Percentiles rank a stretch among this genome's conserved stretches.
Evolutionary conservation across 2,888 invertebrate species (phyloP).

Genomic region (Drosophila rellima): DNA sequence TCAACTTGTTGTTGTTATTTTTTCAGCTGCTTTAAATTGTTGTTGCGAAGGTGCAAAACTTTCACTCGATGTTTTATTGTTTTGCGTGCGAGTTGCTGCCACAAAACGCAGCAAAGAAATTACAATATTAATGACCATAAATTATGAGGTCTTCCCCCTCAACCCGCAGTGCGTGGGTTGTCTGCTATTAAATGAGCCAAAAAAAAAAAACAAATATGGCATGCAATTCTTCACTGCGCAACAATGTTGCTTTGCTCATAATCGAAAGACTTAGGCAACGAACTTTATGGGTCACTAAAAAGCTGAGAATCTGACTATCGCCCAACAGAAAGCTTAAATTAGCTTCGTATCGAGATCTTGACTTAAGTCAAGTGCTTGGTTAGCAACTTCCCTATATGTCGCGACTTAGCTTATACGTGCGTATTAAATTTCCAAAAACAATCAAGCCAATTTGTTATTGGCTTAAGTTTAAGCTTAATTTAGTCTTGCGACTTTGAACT

Average conservation of each 20-base stretch:
- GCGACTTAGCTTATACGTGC: neutral
- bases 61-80: constrained; percentile 78
- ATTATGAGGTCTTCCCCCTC: constrained; percentile 57
- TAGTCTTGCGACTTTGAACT: neutral
- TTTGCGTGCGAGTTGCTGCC: constrained; percentile 65
- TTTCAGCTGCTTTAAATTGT: constrained; percentile 63
- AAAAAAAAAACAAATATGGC: constrained; percentile 28
- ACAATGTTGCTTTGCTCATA: constrained; percentile 5
- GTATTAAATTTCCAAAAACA: constrained; percentile 12
- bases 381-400: constrained; percentile 6
- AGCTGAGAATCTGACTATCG: neutral
- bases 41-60: constrained; percentile 78
- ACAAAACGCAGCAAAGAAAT: constrained; percentile 60
- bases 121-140: constrained; percentile 79
- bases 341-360: constrained; percentile 6
- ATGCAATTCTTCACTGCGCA: constrained; percentile 36
- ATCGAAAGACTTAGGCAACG: constrained; percentile 54
- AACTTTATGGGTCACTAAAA: constrained; percentile 37
- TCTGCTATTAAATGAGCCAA: constrained; percentile 61
- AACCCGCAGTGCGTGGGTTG: constrained; percentile 61
- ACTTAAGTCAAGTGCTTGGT: constrained; percentile 6
- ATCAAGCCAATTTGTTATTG: constrained; percentile 5
- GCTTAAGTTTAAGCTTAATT: neutral
- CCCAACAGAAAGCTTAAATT: constrained; percentile 12
- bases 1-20: constrained; percentile 37